Evolutionary conservation across 2,113 vertebrate species (phyloP), one percentile per base, ranked within the genome.

Genomic region (Sakesphorus luctuosus): DNA sequence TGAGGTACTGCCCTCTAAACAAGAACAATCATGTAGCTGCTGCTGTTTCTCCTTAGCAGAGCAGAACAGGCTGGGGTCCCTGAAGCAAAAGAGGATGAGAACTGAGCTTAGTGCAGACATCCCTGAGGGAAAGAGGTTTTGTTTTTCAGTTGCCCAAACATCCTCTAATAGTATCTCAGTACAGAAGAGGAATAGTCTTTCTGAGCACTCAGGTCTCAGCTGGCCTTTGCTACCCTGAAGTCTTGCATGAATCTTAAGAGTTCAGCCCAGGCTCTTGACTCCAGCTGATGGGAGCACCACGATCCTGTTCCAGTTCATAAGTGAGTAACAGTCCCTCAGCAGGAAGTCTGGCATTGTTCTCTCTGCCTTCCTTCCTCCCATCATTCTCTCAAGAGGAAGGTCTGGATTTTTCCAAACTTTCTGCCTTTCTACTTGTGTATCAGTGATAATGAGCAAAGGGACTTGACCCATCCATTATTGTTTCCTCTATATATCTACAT

Each of bases 271-370:
- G 66, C 43, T 73, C 62, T 89, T 78, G 84, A 94, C 77, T 92
- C 26, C 81, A 66, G 69, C 77, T 7, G 15, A 50, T 80, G 38
- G 66, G 66, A 91, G 81, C 59, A 89, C 53, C 81, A 94, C 58
- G 13, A 16, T 91, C 53, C 49, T 61, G 49, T 89, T 96, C 83
- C 67, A 92, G 79, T 75, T 94, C 43, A 9, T 87, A 49, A 95
- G 84, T 86, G 86, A 89, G 56, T 89, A 94, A 91, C 56, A 50
- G 62, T 85, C 81, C 46, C 80, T 89, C 75, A 36, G 62, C 93
- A 96, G 95, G 94, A 96, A 97, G 94, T 94, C 89, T 96, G 93
- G 84, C 87, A 79, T 89, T 97, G 96, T 96, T 96, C 89, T 95
- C 71, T 66, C 69, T 50, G 62, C 62, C 89, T 95, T 93, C 83